Evolutionary conservation across 1,140 invertebrate genomes (phyloP).

Genomic region (Zaprionus africanus): DNA sequence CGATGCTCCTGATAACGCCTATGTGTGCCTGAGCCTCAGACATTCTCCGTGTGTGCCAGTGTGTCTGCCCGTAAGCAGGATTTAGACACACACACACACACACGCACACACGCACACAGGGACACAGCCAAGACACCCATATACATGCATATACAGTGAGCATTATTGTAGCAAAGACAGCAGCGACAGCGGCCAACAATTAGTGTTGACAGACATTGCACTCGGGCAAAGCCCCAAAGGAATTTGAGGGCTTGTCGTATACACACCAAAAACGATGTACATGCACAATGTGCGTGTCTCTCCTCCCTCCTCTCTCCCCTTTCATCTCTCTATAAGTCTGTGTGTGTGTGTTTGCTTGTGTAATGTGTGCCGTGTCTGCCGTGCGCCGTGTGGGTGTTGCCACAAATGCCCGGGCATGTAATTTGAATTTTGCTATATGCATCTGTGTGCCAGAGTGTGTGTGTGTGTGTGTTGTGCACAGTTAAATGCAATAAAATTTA

Average conservation of each 20-base stretch:
- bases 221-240: constrained; percentile 70
- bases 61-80: constrained; percentile 46
- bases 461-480: neutral
- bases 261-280: constrained; percentile 32
- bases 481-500: constrained; percentile 37
- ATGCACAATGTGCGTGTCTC: neutral
- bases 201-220: constrained; percentile 83
- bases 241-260: constrained; percentile 72
- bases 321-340: neutral
- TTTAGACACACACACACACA: constrained; percentile 35
- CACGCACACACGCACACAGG: neutral
- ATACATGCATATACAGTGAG: constrained; percentile 23
- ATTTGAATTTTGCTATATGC: constrained; percentile 41
- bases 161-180: constrained; percentile 75
- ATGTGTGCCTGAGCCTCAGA: constrained; percentile 16
- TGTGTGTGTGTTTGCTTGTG: constrained; percentile 10
- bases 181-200: constrained; percentile 78
- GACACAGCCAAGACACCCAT: neutral
- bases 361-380: neutral
- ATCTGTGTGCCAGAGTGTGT: neutral
- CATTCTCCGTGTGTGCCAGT: constrained; percentile 10
- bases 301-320: neutral
- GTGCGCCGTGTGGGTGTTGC: constrained; percentile 21
- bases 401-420: constrained; percentile 40
- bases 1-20: constrained; percentile 45